Evolutionary conservation across 2,797 vertebrate genomes (phyloP).

Genomic region (Octomys mimax): DNA sequence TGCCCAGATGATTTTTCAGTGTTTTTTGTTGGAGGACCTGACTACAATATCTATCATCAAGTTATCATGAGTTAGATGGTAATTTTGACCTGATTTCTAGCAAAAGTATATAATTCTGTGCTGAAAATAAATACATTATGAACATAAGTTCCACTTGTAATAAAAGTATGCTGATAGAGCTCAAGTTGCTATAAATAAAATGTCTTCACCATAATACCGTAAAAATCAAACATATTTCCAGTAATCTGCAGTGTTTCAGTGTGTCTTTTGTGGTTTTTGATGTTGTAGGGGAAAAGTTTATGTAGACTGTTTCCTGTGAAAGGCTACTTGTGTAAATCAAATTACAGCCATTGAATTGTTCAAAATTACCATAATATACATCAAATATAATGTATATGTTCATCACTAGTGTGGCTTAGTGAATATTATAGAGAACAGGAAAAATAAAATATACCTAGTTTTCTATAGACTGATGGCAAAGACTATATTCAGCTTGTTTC

Average conservation of each 20-base stretch:
- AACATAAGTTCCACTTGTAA: background rate
- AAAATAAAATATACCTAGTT: background rate
- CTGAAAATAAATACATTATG: background rate
- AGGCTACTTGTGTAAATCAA: background rate
- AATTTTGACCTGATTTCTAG: slow-evolving; percentile 19
- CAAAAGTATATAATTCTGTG: background rate
- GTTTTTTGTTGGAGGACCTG: background rate
- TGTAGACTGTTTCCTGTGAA: background rate
- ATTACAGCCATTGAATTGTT: background rate
- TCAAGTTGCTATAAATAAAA: background rate
- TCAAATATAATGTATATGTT: background rate
- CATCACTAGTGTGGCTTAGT: background rate
- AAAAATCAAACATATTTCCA: background rate
- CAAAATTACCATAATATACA: background rate
- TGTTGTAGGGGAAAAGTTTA: background rate
- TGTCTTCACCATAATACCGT: background rate
- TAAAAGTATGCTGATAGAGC: background rate
- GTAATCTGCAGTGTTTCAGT: background rate
- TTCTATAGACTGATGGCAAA: rapidly evolving
- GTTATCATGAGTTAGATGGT: background rate
- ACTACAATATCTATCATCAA: background rate
- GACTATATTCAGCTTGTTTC: background rate
- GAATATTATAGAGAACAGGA: background rate
- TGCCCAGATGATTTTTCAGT: background rate
- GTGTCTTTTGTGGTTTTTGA: background rate